These are phyloP conservation scores for Geotrupes spiniger DNA, from an alignment of 2,888 invertebrate genomes.

Conservation along the genomic window DNA sequence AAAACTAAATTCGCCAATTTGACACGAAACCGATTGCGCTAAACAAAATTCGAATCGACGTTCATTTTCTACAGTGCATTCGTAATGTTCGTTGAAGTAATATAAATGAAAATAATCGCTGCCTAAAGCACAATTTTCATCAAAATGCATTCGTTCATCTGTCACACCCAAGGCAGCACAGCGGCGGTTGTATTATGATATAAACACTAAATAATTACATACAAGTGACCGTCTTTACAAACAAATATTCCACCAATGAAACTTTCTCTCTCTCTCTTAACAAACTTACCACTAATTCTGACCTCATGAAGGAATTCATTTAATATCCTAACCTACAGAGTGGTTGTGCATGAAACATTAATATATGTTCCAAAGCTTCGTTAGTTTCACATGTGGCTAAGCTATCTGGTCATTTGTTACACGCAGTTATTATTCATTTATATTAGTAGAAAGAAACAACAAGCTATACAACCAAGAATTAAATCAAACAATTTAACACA, in stretches of 20 bases:
- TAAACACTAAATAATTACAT: constrained; percentile 23
- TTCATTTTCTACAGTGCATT: no score
- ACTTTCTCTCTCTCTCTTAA: background rate
- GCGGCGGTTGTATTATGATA: constrained; percentile 35
- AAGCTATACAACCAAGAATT: background rate
- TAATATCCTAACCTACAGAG: constrained; percentile 26
- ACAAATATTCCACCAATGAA: constrained; percentile 10
- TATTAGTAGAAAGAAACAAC: constrained; percentile 2
- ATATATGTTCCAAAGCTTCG: constrained; percentile 30
- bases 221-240: constrained; percentile 14
- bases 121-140: constrained; percentile 40
- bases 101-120: constrained; percentile 34
- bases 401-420: constrained; percentile 43
- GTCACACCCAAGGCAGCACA: constrained; percentile 39
- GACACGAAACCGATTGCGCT: constrained; percentile 14
- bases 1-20: constrained; percentile 4
- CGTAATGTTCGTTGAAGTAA: constrained; percentile 13
- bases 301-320: constrained; percentile 14
- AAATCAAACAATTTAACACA: no score
- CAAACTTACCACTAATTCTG: constrained; percentile 12
- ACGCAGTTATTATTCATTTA: constrained; percentile 14
- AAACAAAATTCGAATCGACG: background rate
- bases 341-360: constrained; percentile 27
- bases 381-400: constrained; percentile 39
- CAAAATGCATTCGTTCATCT: constrained; percentile 31